phyloP scores from a whole-genome alignment of 1,140 invertebrate species.

The Ceratosolen fusciceps region DNA sequence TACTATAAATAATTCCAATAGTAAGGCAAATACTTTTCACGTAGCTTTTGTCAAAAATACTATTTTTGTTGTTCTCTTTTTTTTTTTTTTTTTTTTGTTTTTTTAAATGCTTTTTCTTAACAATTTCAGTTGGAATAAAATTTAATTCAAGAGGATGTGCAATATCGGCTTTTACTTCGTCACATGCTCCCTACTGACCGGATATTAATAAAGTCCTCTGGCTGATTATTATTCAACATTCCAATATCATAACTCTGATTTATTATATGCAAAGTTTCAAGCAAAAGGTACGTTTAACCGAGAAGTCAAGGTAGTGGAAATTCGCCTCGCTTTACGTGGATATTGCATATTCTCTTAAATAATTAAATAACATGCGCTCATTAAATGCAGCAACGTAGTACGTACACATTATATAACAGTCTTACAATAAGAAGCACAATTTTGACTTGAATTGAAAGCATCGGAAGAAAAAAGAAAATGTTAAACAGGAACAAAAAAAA shows the following conservation, averaged over 20 bases:
- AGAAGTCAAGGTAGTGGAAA: background rate
- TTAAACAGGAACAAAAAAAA: background rate
- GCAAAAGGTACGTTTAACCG: background rate
- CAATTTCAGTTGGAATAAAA: slow-evolving; percentile 13
- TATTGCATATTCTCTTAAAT: slow-evolving; percentile 16
- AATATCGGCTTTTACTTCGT: background rate
- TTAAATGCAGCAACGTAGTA: slow-evolving; percentile 21
- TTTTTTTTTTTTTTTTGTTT: no score
- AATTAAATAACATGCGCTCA: slow-evolving; percentile 15
- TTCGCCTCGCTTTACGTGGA: background rate
- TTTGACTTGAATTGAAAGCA: background rate
- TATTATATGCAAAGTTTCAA: background rate
- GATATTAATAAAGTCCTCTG: background rate
- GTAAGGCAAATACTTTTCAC: slow-evolving; percentile 28
- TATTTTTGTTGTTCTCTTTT: no score
- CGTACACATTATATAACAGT: slow-evolving; percentile 33
- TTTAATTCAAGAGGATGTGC: background rate
- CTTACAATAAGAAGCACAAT: slow-evolving; percentile 15
- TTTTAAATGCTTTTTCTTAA: background rate
- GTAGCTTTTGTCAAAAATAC: slow-evolving; percentile 30
- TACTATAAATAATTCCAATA: slow-evolving; percentile 32
- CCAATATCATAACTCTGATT: background rate
- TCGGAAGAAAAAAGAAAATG: background rate
- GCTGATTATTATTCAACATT: background rate
- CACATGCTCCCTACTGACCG: background rate